Conservation (phyloP, 2,888 invertebrate genomes). For the Aphrophora alni region DNA sequence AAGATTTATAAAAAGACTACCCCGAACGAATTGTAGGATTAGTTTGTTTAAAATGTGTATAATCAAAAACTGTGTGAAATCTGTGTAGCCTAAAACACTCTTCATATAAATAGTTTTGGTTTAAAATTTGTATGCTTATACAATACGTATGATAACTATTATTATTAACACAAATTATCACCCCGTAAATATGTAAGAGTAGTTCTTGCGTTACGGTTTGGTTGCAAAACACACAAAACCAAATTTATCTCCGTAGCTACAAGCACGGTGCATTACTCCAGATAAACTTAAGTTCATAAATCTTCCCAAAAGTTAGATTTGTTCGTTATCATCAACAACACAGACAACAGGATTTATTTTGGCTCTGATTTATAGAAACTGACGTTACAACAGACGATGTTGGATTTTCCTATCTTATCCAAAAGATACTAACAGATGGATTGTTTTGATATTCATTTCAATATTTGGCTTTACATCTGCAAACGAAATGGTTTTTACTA, state of each 20-base stretch:
- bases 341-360: neutral
- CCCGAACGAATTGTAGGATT: too few species aligned
- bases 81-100: too few species aligned
- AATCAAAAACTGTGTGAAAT: too few species aligned
- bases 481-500: too few species aligned
- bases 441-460: too few species aligned
- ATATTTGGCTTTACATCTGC: too few species aligned
- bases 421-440: neutral
- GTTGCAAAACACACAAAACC: neutral
- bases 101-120: too few species aligned
- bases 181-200: neutral
- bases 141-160: neutral
- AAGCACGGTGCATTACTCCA: neutral
- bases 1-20: too few species aligned
- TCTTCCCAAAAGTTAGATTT: neutral
- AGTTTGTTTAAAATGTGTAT: too few species aligned
- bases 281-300: constrained; percentile 2
- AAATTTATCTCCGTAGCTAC: neutral
- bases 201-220: neutral
- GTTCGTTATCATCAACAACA: neutral
- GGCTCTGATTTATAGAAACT: neutral
- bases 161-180: neutral
- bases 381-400: neutral
- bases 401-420: neutral
- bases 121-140: too few species aligned